phyloP scores from a whole-genome alignment of 2,888 invertebrate genomes.

The Scotopteryx bipunctaria region DNA sequence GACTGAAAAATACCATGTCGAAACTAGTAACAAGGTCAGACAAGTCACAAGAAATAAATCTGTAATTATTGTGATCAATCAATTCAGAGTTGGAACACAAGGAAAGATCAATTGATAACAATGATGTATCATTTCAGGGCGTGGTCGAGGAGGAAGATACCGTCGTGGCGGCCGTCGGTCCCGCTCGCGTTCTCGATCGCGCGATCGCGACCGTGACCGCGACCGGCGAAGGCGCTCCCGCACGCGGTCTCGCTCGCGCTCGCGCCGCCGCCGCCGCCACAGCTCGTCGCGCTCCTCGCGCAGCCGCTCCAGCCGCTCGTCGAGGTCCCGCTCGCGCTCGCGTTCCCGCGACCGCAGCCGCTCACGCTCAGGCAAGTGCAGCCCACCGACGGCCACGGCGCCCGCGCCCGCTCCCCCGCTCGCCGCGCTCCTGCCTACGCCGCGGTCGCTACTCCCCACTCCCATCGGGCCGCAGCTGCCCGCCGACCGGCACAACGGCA shows the following conservation, averaged over 20 bases:
- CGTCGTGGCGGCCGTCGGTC: conserved; percentile 64
- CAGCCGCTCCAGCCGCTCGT: conserved; percentile 72
- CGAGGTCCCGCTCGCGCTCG: conserved; percentile 66
- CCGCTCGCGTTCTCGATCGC: conserved; percentile 64
- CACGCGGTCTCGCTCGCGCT: conserved; percentile 60
- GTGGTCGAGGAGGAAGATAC: conserved; percentile 71
- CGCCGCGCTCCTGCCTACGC: conserved; percentile 57
- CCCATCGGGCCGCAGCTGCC: conserved; percentile 66
- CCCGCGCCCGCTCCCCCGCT: conserved; percentile 53
- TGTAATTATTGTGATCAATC: too few relatives aligned
- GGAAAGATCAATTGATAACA: not conserved
- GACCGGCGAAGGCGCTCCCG: conserved; percentile 59
- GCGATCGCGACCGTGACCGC: conserved; percentile 56
- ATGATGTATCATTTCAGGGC: conserved; percentile 51
- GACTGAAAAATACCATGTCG: not conserved
- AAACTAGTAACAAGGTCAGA: not conserved
- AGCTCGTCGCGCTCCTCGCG: conserved; percentile 74
- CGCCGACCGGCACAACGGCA: conserved; percentile 48
- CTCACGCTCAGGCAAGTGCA: conserved; percentile 83
- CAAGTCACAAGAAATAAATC: not conserved
- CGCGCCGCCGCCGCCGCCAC: conserved; percentile 72
- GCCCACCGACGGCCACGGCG: conserved; percentile 52
- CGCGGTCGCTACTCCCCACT: conserved; percentile 57
- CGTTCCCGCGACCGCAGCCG: conserved; percentile 75
- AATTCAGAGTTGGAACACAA: too few relatives aligned